Base-by-base conservation (phyloP, 2,797 vertebrate genomes). In the Holocentrus rufus region DNA sequence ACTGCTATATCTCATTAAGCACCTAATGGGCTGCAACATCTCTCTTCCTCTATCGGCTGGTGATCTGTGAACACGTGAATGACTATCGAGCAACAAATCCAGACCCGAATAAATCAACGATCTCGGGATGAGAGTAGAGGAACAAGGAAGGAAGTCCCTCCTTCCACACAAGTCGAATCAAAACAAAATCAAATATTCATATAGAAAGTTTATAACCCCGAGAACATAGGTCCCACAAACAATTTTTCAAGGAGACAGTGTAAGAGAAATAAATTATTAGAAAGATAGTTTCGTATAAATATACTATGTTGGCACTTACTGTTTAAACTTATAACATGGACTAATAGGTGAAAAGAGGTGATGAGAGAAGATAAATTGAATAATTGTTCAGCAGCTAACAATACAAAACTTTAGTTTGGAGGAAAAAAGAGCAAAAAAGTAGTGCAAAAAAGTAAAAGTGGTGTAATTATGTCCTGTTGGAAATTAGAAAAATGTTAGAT, bases 1-100 rank as follows among this genome's bases (percentile, higher is more conserved):
- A 81, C 78, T 73, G 68, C 34, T 64, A 79, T 69, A 61, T 64
- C 52, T 83, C 86, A 93, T 88, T 92, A 89, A 76, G 75, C 70
- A 68, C 61, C 76, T 88, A 90, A 90, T 85, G 82, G 79, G 85
- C 83, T 44, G 47, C 56, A 77, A 80, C 50, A 27, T 67, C 59
- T 77, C 53, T 59, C 31, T 64, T 75, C 58, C 76, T 69, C 61
- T 83, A 76, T 76, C 79, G 65, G 81, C 79, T 77, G 61, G 65
- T 59, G 67, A 85, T 81, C 62, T 77, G 72, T 85, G 86, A 86
- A 87, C 76, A 82, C 78, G 62, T 77, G 44, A 84, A 67, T 72
- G 84, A 87, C 82, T 90, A 90, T 76, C 44, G 84, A 89, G 72
- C 78, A 90, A 74, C 34, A 66, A 31, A 59, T 4, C 13, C 39